phyloP scores from a whole-genome alignment of 2,888 invertebrate genomes.

The Drosophila kambysellisi region DNA sequence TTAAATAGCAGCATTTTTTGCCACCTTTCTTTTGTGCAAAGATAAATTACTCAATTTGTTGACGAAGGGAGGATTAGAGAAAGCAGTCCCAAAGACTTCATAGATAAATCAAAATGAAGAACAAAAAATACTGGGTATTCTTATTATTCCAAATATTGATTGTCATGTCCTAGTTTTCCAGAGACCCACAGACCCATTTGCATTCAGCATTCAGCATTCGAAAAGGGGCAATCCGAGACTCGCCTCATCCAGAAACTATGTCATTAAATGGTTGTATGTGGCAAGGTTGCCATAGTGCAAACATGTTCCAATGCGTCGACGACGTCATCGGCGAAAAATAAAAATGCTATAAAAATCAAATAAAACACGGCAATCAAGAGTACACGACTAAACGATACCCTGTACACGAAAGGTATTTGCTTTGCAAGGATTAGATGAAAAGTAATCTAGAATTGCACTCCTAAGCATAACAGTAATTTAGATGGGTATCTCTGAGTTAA shows the following conservation, averaged over 20 bases:
- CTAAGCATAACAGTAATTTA: neutral
- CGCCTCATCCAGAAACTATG: slow-evolving; percentile 32
- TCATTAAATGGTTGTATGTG: slow-evolving; percentile 6
- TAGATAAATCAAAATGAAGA: slow-evolving; percentile 5
- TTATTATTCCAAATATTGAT: neutral
- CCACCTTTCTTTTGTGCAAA: slow-evolving; percentile 33
- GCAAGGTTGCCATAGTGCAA: slow-evolving; percentile 18
- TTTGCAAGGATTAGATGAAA: neutral
- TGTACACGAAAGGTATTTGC: neutral
- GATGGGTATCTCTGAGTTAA: neutral
- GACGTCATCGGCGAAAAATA: slow-evolving; percentile 65
- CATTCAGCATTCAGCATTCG: slow-evolving; percentile 19
- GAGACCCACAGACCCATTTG: slow-evolving; percentile 46
- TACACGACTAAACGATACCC: slow-evolving; percentile 6
- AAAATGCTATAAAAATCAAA: slow-evolving; percentile 64
- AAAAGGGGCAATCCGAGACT: slow-evolving; percentile 17
- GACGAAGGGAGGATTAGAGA: neutral
- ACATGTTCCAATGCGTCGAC: slow-evolving; percentile 24
- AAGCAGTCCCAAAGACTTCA: neutral
- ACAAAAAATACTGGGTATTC: neutral
- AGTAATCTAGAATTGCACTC: neutral
- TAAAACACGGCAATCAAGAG: neutral
- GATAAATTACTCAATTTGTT: slow-evolving; percentile 59
- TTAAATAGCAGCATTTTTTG: slow-evolving; percentile 43
- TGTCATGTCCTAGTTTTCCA: slow-evolving; percentile 14